Evolutionary conservation across 2,113 vertebrate genomes (phyloP), one percentile per base, ranked within the genome.

Genomic region (Poeciliopsis turrubarensis): DNA sequence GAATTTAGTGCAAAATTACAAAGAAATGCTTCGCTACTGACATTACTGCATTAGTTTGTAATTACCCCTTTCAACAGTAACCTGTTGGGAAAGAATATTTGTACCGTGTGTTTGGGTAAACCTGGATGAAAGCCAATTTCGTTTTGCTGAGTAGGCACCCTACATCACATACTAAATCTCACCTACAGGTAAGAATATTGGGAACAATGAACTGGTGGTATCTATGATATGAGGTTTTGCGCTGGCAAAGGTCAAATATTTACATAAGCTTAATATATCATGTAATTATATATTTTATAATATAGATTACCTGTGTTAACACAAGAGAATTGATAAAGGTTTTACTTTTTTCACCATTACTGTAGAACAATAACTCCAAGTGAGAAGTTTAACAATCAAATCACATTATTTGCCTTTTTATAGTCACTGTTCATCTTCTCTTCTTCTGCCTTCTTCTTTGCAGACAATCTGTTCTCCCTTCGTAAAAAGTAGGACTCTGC

Each of bases 381-480:
- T 25, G 17, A 69, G 54, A 54, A 32, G 15, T 4, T 26, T 14
- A 44, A 27, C 37, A 32, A 15, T 60, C 25, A 7, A 29, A 66
- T 8, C 22, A 9, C 30, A 39, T 54, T 0, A 26, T 13, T 79
- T 92, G 95, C 97, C 89, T 95, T 97, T 90, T 95, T 96, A 19
- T 97, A 98, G 90, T 97, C 96, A 72, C 92, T 95, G 83, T 88
- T 88, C 22, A 88, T 91, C 0, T 69, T 54, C 78, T 96, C 96
- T 44, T 96, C 96, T 11, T 96, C 96, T 0, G 90, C 86, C 2
- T 92, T 94, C 88, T 94, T 94, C 75, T 94, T 93, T 9, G 93
- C 93, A 2, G 96, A 94, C 3, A 96, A 83, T 12, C 96, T 92
- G 89, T 94, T 96, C 85, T 97, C 96, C 44, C 96, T 86, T 1